phyloP scores from a whole-genome alignment of 1,140 invertebrate genomes.

The Calliopsis andreniformis region DNA sequence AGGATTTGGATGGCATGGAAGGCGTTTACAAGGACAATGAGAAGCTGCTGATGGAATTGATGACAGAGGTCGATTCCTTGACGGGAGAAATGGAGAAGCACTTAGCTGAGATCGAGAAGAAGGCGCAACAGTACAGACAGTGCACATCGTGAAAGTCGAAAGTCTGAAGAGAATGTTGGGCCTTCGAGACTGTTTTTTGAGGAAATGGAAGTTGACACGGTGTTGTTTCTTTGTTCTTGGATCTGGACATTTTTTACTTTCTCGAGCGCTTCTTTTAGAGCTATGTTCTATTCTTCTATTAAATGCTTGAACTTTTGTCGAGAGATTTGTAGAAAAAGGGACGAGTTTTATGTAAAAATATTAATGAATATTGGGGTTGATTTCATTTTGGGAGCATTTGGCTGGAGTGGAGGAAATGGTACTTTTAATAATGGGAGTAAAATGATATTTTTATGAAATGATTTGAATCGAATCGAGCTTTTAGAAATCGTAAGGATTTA shows the following conservation, averaged over 20 bases:
- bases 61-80: slow-evolving; percentile 72
- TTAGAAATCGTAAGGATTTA: neutral
- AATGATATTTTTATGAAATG: neutral
- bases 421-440: neutral
- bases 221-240: neutral
- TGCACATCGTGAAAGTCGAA: slow-evolving; percentile 70
- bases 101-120: slow-evolving; percentile 72
- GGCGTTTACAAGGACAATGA: slow-evolving; percentile 79
- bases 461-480: too few species aligned
- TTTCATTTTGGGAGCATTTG: too few species aligned
- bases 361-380: too few species aligned
- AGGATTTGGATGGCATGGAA: slow-evolving; percentile 86
- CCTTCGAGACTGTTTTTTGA: neutral
- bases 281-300: neutral
- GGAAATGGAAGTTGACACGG: neutral
- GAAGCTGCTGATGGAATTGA: slow-evolving; percentile 70
- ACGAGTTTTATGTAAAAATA: too few species aligned
- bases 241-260: neutral
- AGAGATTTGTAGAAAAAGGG: too few species aligned
- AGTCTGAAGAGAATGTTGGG: neutral
- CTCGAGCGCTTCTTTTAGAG: neutral
- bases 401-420: neutral
- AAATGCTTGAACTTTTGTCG: too few species aligned
- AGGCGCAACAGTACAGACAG: slow-evolving; percentile 73
- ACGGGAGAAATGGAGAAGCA: slow-evolving; percentile 73